A percentile compares a stretch with the other conserved stretches of the same genome.
These are phyloP conservation scores for Diloba caeruleocephala DNA, from an alignment of 2,888 invertebrate genomes.

Conservation along the genomic window DNA sequence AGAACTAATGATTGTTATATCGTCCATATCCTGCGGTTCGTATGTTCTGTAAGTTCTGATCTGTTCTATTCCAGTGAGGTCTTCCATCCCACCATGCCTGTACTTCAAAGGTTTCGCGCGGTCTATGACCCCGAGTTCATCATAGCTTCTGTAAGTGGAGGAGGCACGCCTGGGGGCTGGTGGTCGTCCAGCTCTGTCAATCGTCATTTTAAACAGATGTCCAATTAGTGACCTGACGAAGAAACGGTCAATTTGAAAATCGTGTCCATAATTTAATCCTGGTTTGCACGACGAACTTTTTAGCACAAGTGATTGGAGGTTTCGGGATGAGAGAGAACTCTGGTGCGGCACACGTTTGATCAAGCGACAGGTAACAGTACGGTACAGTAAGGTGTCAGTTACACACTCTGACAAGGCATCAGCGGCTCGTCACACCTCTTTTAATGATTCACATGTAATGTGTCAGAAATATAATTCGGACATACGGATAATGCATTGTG, in stretches of 20 bases:
- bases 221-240: slow-evolving; percentile 76
- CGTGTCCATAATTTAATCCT: slow-evolving; percentile 58
- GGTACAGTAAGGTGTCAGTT: slow-evolving; percentile 33
- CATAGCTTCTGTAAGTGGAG: slow-evolving; percentile 86
- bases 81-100: slow-evolving; percentile 82
- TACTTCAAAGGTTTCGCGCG: slow-evolving; percentile 76
- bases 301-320: slow-evolving; percentile 22
- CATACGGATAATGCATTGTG: slow-evolving; percentile 33
- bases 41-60: slow-evolving; percentile 69
- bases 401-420: slow-evolving; percentile 34
- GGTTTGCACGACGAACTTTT: slow-evolving; percentile 64
- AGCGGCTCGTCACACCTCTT: slow-evolving; percentile 46
- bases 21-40: slow-evolving; percentile 76
- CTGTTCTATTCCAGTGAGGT: slow-evolving; percentile 77
- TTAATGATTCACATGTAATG: slow-evolving; percentile 48
- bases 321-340: slow-evolving; percentile 27
- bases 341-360: slow-evolving; percentile 35
- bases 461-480: slow-evolving; percentile 29
- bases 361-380: slow-evolving; percentile 42
- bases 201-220: slow-evolving; percentile 76
- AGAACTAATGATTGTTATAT: slow-evolving; percentile 84
- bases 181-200: slow-evolving; percentile 81
- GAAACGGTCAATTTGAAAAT: slow-evolving; percentile 67
- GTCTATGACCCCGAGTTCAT: slow-evolving; percentile 81
- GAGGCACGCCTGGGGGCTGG: slow-evolving; percentile 80